Conservation (phyloP, 2,797 vertebrate species). For the Cossypha niveicapilla region DNA sequence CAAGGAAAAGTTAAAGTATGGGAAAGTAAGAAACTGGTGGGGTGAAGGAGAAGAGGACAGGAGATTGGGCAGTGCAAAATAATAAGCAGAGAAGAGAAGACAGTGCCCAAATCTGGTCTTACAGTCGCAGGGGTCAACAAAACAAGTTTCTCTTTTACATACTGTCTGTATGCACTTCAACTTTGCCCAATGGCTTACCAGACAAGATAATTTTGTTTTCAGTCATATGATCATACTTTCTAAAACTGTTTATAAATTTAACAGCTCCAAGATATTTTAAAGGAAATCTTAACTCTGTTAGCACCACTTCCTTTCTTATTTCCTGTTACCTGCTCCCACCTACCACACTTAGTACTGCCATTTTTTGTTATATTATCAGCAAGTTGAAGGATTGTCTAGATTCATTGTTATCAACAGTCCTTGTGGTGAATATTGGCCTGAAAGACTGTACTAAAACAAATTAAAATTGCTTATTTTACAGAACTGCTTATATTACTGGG, state of each 20-base stretch:
- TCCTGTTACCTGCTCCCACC: background rate
- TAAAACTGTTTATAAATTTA: background rate
- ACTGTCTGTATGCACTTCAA: background rate
- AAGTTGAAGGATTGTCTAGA: background rate
- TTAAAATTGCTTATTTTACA: constrained; percentile 63
- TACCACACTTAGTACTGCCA: background rate
- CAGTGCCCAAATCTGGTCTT: background rate
- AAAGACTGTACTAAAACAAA: constrained; percentile 12
- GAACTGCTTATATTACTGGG: constrained; percentile 91
- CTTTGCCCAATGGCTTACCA: background rate
- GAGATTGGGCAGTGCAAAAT: background rate
- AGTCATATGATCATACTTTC: background rate
- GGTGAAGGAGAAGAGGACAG: background rate
- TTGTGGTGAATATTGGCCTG: background rate
- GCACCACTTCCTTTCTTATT: background rate
- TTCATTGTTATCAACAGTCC: background rate
- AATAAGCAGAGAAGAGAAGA: background rate
- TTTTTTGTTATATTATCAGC: background rate
- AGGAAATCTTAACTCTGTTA: background rate
- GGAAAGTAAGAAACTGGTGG: background rate
- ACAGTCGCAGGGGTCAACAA: background rate
- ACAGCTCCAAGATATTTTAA: background rate
- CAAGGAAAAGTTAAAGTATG: background rate
- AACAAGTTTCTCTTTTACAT: background rate
- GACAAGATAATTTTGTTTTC: background rate